Percentiles rank a stretch among this genome's conserved stretches.
These are phyloP conservation scores for Nemotelus nigrinus DNA, from an alignment of 2,888 invertebrate genomes.

Conservation along the genomic window DNA sequence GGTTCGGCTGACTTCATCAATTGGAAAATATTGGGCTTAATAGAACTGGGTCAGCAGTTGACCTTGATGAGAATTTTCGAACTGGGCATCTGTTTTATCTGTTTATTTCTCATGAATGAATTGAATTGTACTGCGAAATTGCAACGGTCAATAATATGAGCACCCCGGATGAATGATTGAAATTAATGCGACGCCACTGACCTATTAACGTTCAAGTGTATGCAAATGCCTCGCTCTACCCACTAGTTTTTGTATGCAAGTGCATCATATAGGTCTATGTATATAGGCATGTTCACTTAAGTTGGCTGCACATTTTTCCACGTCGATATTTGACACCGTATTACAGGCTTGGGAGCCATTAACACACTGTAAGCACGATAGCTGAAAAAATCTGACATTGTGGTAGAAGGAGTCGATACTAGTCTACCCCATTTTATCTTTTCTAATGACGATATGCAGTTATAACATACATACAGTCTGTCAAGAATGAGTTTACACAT, in stretches of 20 bases:
- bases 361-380: constrained; percentile 40
- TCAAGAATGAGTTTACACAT: too few relatives aligned
- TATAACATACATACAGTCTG: too few relatives aligned
- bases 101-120: constrained; percentile 3
- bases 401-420: not conserved
- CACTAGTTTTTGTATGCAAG: too few relatives aligned
- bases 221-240: too few relatives aligned
- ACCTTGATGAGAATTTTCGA: constrained; percentile 21
- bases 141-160: not conserved
- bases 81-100: not conserved
- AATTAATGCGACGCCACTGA: constrained; percentile 32
- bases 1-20: not conserved
- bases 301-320: constrained; percentile 26
- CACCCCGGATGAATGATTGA: not conserved
- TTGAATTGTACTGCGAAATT: not conserved
- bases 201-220: constrained; percentile 16
- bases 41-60: constrained; percentile 12
- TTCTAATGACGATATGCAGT: too few relatives aligned
- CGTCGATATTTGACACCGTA: not conserved
- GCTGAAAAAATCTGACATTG: constrained; percentile 27
- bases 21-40: constrained; percentile 1
- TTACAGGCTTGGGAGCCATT: not conserved
- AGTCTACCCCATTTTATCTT: too few relatives aligned
- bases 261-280: too few relatives aligned
- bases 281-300: not conserved